Conservation (phyloP, 2,113 vertebrate species). For the Zeus faber region DNA sequence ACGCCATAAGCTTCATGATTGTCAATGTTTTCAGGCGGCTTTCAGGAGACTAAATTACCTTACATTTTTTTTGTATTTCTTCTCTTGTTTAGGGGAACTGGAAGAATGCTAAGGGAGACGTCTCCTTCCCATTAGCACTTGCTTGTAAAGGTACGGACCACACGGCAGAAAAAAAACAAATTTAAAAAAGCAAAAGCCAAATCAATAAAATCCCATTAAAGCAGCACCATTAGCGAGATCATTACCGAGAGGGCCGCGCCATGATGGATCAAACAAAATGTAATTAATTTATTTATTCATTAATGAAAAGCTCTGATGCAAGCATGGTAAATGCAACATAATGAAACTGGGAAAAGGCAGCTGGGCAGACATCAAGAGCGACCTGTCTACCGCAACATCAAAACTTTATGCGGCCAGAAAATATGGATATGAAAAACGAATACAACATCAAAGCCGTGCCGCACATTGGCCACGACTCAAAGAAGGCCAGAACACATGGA, state of each 20-base stretch:
- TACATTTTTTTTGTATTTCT: too few species aligned
- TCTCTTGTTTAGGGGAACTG: too few species aligned
- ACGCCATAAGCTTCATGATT: too few species aligned
- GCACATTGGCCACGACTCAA: too few species aligned
- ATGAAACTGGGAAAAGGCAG: conserved; percentile 35
- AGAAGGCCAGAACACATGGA: conserved; percentile 34
- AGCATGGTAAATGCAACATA: conserved; percentile 31
- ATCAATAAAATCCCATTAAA: conserved; percentile 74
- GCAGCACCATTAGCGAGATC: conserved; percentile 67
- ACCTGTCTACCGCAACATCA: too few species aligned
- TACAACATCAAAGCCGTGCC: conserved; percentile 47
- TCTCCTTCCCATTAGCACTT: not conserved
- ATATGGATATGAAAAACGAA: conserved; percentile 52
- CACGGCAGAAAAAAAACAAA: conserved; percentile 21
- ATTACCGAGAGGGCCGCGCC: conserved; percentile 44
- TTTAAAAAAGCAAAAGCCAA: conserved; percentile 47
- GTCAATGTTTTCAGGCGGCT: too few species aligned
- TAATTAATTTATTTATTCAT: conserved; percentile 73
- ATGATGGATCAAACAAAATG: conserved; percentile 69
- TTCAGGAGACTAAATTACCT: too few species aligned
- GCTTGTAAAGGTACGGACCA: not conserved
- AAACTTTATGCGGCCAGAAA: conserved; percentile 47
- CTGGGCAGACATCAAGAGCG: conserved; percentile 25
- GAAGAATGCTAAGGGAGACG: not conserved
- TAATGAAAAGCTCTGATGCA: conserved; percentile 38